phyloP scores from a whole-genome alignment of 2,888 invertebrate species.

The Lymantria monacha region DNA sequence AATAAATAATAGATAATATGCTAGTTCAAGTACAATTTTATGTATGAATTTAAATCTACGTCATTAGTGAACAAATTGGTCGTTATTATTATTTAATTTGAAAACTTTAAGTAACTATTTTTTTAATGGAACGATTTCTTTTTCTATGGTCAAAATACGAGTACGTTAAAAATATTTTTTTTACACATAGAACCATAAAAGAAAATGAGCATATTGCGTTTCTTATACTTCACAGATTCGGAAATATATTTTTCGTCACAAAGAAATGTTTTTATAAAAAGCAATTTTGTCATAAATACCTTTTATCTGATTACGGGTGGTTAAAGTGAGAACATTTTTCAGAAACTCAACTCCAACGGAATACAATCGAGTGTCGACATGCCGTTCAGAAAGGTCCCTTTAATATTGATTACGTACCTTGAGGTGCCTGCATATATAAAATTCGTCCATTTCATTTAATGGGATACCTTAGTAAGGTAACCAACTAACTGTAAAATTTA shows the following conservation, averaged over 20 bases:
- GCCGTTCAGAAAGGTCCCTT: slow-evolving; percentile 22
- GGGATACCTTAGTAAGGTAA: slow-evolving; percentile 31
- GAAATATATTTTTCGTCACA: not conserved
- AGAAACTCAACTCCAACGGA: slow-evolving; percentile 28
- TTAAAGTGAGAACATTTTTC: slow-evolving; percentile 27
- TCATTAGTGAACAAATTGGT: too few relatives aligned
- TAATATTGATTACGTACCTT: slow-evolving; percentile 42
- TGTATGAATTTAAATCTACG: too few relatives aligned
- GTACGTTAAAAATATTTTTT: too few relatives aligned
- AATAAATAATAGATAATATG: too few relatives aligned
- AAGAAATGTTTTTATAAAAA: not conserved
- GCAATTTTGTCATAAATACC: slow-evolving; percentile 3
- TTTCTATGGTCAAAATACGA: too few relatives aligned
- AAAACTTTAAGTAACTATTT: too few relatives aligned
- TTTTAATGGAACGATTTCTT: too few relatives aligned
- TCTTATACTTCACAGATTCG: too few relatives aligned
- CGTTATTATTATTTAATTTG: too few relatives aligned
- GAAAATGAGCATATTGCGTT: too few relatives aligned
- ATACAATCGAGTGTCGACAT: slow-evolving; percentile 27
- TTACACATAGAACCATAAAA: too few relatives aligned
- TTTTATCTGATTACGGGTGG: slow-evolving; percentile 4
- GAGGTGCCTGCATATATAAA: slow-evolving; percentile 42
- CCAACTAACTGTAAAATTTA: slow-evolving; percentile 6
- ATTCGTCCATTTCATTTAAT: slow-evolving; percentile 45
- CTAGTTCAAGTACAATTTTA: too few relatives aligned